Conservation (phyloP, 2,888 invertebrate genomes). For the Hylaea fasciaria region DNA sequence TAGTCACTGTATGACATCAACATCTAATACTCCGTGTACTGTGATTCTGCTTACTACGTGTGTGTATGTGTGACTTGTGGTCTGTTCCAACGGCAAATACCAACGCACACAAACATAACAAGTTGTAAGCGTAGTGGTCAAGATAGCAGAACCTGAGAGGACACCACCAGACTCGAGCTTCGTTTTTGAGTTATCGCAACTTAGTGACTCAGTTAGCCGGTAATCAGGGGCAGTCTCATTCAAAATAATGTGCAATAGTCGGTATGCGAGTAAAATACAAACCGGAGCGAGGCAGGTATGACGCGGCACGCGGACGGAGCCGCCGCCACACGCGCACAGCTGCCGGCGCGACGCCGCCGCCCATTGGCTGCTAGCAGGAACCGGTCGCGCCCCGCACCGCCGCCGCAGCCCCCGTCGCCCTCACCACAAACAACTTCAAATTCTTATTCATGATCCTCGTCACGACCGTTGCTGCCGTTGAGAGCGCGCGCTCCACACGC, state of each 20-base stretch:
- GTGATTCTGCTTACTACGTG: conserved; percentile 27
- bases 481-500: conserved; percentile 65
- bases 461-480: conserved; percentile 81
- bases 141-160: conserved; percentile 36
- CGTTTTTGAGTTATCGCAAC: conserved; percentile 52
- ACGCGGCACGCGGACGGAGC: conserved; percentile 60
- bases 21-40: conserved; percentile 24
- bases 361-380: conserved; percentile 74
- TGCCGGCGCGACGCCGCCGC: conserved; percentile 73
- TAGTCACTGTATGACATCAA: conserved; percentile 52
- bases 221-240: conserved; percentile 71
- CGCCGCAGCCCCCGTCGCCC: conserved; percentile 53
- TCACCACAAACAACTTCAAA: conserved; percentile 78
- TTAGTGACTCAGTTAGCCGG: conserved; percentile 61
- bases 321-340: conserved; percentile 69
- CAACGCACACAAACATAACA: conserved; percentile 47
- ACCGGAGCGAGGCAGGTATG: conserved; percentile 69
- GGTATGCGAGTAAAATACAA: conserved; percentile 69
- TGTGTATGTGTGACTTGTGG: conserved; percentile 36
- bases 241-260: conserved; percentile 70
- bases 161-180: conserved; percentile 41
- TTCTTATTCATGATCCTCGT: conserved; percentile 82
- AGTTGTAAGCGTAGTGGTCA: conserved; percentile 30
- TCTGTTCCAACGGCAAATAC: conserved; percentile 49
- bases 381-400: conserved; percentile 70